phyloP scores from a whole-genome alignment of 2,797 vertebrate species.

The Phylloscopus collybita region DNA sequence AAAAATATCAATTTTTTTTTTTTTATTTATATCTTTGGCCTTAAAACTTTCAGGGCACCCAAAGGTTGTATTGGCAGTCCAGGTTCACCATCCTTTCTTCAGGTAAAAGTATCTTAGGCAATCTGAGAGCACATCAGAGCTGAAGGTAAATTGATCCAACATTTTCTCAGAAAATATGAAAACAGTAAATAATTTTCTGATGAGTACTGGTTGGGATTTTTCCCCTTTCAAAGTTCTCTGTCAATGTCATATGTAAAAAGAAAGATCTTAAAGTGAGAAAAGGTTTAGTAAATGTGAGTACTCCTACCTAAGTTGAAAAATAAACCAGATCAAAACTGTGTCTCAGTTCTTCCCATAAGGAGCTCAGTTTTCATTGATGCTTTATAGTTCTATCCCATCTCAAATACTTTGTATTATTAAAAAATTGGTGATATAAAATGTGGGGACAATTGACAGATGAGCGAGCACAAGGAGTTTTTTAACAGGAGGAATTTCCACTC shows the following conservation, averaged over 20 bases:
- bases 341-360: background rate
- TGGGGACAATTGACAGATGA: background rate
- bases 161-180: background rate
- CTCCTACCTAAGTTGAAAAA: background rate
- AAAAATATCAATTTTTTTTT: background rate
- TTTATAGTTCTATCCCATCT: background rate
- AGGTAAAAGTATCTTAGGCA: background rate
- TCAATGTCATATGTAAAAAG: background rate
- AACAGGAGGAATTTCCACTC: background rate
- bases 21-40: background rate
- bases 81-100: background rate
- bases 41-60: background rate
- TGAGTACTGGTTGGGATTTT: background rate
- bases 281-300: background rate
- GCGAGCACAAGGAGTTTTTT: background rate
- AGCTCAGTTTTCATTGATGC: background rate
- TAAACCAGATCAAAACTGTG: background rate
- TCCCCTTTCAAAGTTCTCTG: background rate
- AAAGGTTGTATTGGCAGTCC: background rate
- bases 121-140: background rate
- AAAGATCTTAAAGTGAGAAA: background rate
- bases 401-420: background rate
- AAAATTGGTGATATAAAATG: background rate
- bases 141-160: background rate
- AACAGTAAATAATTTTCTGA: background rate